Percentiles rank a stretch among this genome's conserved stretches.
Evolutionary conservation across 2,888 invertebrate genomes (phyloP).

Genomic region (Zeuzera pyrina): DNA sequence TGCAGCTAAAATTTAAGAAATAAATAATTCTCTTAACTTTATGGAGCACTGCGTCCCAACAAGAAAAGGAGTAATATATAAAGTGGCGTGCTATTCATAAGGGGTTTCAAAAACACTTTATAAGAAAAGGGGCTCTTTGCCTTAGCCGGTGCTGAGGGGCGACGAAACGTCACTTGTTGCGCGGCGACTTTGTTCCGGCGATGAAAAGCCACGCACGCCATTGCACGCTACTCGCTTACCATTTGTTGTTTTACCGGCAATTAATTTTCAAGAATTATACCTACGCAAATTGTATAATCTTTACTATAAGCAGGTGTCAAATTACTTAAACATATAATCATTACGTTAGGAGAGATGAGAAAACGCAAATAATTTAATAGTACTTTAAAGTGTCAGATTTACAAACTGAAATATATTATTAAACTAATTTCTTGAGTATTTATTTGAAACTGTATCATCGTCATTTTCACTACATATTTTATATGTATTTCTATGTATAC

Average conservation of each 20-base stretch:
- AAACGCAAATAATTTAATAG: too few relatives aligned
- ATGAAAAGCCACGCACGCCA: constrained; percentile 63
- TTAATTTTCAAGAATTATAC: constrained; percentile 30
- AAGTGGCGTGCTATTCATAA: background rate
- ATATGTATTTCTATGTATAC: too few relatives aligned
- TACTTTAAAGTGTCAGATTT: too few relatives aligned
- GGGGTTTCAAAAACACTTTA: constrained; percentile 6
- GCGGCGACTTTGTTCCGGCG: constrained; percentile 54
- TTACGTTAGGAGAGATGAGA: too few relatives aligned
- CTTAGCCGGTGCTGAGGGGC: constrained; percentile 33
- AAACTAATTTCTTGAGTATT: too few relatives aligned
- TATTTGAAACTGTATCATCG: too few relatives aligned
- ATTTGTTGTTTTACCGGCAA: constrained; percentile 46
- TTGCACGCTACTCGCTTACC: constrained; percentile 46
- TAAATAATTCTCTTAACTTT: background rate
- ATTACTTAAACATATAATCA: too few relatives aligned
- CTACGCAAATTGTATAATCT: constrained; percentile 11
- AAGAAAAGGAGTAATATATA: background rate
- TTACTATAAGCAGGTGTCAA: too few relatives aligned
- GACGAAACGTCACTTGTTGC: constrained; percentile 64
- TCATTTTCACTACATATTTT: too few relatives aligned
- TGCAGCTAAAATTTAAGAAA: background rate
- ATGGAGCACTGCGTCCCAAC: background rate
- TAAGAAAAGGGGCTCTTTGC: constrained; percentile 28
- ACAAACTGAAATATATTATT: too few relatives aligned